Evolutionary conservation across 2,888 invertebrate genomes (phyloP), one percentile per base, ranked within the genome.

Genomic region (Cataglyphis rosenhaueri): DNA sequence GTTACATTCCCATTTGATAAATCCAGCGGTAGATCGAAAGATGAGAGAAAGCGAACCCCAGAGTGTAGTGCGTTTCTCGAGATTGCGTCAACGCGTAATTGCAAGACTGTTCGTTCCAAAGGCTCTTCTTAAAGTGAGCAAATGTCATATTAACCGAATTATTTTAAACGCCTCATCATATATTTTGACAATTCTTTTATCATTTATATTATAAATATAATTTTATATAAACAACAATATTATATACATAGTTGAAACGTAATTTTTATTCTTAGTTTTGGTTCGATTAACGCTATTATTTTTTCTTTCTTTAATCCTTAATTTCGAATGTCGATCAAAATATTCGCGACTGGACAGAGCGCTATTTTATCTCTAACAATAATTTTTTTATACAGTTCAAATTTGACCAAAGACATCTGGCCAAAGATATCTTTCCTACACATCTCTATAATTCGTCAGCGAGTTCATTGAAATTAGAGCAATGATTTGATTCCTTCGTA

Each of bases 21-120:
- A 68, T 76, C 68, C 55, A 68, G 6, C 68, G 76, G 55, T 68
- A 62, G 81, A 86, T 68, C 76, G 82, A 81, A 73, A 85, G 86
- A 81, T 61, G 87, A 88, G 88, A 91, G 91, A 91, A 91, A 91
- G 91, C 84, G 87, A 90, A 84, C 84, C 71, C 70, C 70, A 86
- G 32, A 75, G 35, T 15, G 15, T 29, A n/a, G 29, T 57, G 41
- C 57, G 41, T 48, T 57, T 68, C 76, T 68, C 68, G 76, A 57
- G 83, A 85, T 91, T 91, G 89, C 91, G 87, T 89, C 90, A 91
- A 89, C 86, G 83, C 59, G 57, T 76, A 76, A 76, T 76, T 76
- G 76, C 68, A 68, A 55, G 55, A 76, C n/a, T 38, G 41, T 76
- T 68, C 68, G n/a, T 68, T 38, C 65, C 52, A 52, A 75, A 71